Evolutionary conservation across 1,140 invertebrate genomes (phyloP).

Genomic region (Euborellia annulipes): DNA sequence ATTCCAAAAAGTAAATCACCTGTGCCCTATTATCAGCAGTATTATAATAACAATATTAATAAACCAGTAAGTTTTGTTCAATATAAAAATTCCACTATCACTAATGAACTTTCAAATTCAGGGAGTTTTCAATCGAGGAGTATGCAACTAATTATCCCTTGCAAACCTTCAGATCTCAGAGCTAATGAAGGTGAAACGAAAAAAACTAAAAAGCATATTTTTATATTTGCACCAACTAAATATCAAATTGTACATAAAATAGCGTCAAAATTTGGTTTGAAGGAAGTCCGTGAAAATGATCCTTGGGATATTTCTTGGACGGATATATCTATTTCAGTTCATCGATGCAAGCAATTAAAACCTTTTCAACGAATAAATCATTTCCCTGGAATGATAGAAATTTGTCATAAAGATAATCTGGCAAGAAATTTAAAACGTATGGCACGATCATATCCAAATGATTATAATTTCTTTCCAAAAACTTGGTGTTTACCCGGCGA

Average conservation of each 20-base stretch:
- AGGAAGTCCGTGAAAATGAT: constrained; percentile 59
- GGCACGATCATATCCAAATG: constrained; percentile 67
- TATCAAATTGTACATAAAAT: constrained; percentile 55
- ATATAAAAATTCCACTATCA: too few relatives aligned
- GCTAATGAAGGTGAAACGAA: too few relatives aligned
- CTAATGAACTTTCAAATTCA: too few relatives aligned
- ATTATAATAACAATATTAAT: too few relatives aligned
- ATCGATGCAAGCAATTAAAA: constrained; percentile 76
- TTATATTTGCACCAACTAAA: too few relatives aligned
- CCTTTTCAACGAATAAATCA: constrained; percentile 66
- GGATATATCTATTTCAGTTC: constrained; percentile 63
- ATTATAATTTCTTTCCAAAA: constrained; percentile 82
- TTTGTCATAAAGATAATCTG: constrained; percentile 72
- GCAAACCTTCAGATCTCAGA: too few relatives aligned
- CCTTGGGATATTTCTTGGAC: constrained; percentile 84
- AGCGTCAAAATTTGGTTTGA: constrained; percentile 56
- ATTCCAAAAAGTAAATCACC: too few relatives aligned
- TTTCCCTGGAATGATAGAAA: constrained; percentile 83
- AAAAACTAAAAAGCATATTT: too few relatives aligned
- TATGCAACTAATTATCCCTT: too few relatives aligned
- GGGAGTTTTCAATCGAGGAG: too few relatives aligned
- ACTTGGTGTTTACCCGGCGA: constrained; percentile 87
- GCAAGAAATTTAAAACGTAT: constrained; percentile 74
- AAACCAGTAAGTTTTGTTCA: too few relatives aligned
- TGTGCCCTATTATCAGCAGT: too few relatives aligned